Evolutionary conservation across 2,113 vertebrate genomes (phyloP).

Genomic region (Galeopterus variegatus): DNA sequence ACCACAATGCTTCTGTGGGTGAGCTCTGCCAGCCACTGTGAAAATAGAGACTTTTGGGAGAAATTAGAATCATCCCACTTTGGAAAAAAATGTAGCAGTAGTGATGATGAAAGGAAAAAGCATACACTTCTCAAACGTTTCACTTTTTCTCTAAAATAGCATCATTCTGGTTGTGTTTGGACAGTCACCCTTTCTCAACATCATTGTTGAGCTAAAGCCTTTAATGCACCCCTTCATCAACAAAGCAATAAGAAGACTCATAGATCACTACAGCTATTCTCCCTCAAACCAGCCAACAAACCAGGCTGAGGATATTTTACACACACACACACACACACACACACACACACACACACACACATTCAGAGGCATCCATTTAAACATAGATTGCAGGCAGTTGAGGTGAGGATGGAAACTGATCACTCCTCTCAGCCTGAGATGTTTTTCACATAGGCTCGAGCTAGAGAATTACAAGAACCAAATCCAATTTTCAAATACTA

Average conservation of each 20-base stretch:
- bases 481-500: constrained; percentile 34
- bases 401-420: constrained; percentile 5
- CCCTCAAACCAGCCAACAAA: constrained; percentile 14
- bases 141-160: constrained; percentile 37
- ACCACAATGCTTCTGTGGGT: background rate
- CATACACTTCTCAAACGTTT: background rate
- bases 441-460: constrained; percentile 31
- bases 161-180: background rate
- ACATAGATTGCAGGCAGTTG: background rate
- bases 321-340: background rate
- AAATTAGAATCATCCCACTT: constrained; percentile 13
- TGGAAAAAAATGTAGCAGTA: background rate
- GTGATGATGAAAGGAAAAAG: background rate
- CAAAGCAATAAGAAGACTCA: background rate
- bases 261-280: background rate
- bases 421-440: background rate
- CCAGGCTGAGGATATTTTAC: background rate
- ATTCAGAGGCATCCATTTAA: constrained; percentile 42
- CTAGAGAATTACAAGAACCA: background rate
- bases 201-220: constrained; percentile 11
- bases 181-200: constrained; percentile 15
- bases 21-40: background rate
- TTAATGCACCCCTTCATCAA: constrained; percentile 7
- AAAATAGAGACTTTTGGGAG: background rate
- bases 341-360: background rate